These are phyloP conservation scores for Excalfactoria chinensis DNA, from an alignment of 2,113 vertebrate species.

Conservation along the genomic window DNA sequence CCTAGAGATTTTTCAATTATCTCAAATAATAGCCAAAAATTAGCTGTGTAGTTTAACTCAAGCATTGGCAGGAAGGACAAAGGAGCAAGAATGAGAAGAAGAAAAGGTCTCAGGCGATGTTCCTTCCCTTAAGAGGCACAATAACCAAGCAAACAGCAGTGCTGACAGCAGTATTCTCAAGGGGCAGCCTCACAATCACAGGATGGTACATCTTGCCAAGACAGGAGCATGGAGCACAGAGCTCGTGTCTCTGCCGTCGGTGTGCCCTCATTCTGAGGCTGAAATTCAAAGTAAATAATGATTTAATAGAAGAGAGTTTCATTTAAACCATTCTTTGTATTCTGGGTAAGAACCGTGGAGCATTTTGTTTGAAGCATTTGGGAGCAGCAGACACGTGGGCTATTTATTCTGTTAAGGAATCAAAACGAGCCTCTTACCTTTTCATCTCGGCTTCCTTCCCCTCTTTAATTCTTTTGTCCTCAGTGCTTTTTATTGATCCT, in stretches of 20 bases:
- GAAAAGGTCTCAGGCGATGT: not conserved
- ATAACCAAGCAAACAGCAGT: not conserved
- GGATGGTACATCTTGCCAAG: too few relatives aligned
- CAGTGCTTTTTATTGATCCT: not conserved
- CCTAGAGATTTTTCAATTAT: not conserved
- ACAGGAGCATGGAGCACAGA: not conserved
- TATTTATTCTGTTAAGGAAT: not conserved
- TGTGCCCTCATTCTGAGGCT: not conserved
- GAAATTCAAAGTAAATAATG: not conserved
- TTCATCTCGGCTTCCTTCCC: not conserved
- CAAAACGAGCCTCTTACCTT: not conserved
- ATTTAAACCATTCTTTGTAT: not conserved
- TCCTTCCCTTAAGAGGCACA: not conserved
- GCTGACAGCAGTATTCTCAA: not conserved
- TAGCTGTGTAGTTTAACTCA: not conserved
- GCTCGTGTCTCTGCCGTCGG: not conserved
- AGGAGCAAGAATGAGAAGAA: not conserved
- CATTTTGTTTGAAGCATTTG: not conserved
- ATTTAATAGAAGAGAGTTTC: not conserved
- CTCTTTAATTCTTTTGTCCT: not conserved
- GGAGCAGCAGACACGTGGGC: not conserved
- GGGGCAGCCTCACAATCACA: not conserved
- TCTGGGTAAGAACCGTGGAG: not conserved
- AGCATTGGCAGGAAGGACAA: not conserved
- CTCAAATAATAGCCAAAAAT: not conserved